phyloP scores from a whole-genome alignment of 2,888 invertebrate species.

The Julus scanicus region DNA sequence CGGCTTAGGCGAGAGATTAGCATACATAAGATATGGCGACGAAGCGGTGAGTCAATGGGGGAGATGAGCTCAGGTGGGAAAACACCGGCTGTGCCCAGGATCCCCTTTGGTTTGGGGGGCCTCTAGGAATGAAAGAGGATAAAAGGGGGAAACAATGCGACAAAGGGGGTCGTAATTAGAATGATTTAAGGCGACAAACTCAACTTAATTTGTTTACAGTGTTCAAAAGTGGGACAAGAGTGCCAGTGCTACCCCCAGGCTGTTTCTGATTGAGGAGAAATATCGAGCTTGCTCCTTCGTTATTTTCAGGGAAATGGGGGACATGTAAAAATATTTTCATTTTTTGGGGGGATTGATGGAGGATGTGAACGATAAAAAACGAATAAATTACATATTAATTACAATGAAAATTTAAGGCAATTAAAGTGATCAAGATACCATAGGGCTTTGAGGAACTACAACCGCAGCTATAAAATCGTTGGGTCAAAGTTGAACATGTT shows the following conservation, averaged over 20 bases:
- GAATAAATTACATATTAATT: background rate
- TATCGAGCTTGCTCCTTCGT: background rate
- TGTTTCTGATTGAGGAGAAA: background rate
- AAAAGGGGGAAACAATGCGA: constrained; percentile 2
- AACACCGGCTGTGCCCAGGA: constrained; percentile 3
- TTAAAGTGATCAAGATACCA: too few species aligned
- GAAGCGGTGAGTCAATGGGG: background rate
- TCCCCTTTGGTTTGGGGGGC: background rate
- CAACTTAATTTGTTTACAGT: constrained; percentile 19
- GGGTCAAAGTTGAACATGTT: too few species aligned
- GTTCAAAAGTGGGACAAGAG: background rate
- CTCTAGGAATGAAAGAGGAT: background rate
- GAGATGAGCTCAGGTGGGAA: constrained; percentile 11
- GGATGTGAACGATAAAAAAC: too few species aligned
- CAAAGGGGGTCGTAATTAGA: constrained; percentile 19
- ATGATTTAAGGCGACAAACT: constrained; percentile 19
- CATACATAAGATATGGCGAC: background rate
- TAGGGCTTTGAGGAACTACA: background rate
- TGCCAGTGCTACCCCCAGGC: background rate
- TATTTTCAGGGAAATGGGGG: background rate
- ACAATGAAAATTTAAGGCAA: background rate
- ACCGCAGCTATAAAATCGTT: too few species aligned
- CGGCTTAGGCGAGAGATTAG: constrained; percentile 15
- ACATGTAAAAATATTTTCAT: background rate
- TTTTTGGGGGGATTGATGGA: background rate